Evolutionary conservation across 2,888 invertebrate genomes (phyloP).

Genomic region (Seira ritae): DNA sequence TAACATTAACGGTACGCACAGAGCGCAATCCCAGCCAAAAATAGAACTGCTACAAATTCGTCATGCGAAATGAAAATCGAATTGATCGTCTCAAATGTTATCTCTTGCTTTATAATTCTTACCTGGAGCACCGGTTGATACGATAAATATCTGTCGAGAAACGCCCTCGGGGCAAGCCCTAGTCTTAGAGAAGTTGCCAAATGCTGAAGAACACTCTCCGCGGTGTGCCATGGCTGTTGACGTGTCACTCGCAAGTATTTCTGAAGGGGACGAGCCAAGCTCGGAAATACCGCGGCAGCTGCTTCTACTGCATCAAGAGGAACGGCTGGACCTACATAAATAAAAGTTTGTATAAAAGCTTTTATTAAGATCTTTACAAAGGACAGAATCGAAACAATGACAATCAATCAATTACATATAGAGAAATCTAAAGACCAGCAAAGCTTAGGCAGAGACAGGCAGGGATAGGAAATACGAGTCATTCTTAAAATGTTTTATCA

Average conservation of each 20-base stretch:
- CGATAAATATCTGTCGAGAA: constrained; percentile 94
- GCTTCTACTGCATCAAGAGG: constrained; percentile 97
- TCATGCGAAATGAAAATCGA: constrained; percentile 36
- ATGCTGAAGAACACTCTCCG: constrained; percentile 93
- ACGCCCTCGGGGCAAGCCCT: constrained; percentile 95
- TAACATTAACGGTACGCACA: neutral
- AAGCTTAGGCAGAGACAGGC: too few species aligned
- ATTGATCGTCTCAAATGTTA: neutral
- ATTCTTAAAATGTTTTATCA: neutral
- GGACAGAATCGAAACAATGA: constrained; percentile 26
- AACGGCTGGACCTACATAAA: constrained; percentile 82
- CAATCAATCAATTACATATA: constrained; percentile 30
- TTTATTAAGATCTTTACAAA: neutral
- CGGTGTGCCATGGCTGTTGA: constrained; percentile 96
- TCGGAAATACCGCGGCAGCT: constrained; percentile 98
- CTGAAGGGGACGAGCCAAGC: constrained; percentile 95
- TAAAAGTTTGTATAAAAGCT: neutral
- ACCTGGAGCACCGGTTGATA: constrained; percentile 88
- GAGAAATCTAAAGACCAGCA: too few species aligned
- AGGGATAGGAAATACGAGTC: too few species aligned
- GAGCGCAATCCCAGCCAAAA: constrained; percentile 27
- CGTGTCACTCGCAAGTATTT: constrained; percentile 96
- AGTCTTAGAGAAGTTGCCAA: constrained; percentile 93
- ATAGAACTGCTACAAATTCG: constrained; percentile 52
- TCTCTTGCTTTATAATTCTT: too few species aligned